A percentile compares a stretch with the other conserved stretches of the same genome.
These are phyloP conservation scores for Trissonchulus sp. DNA, from an alignment of 2,888 invertebrate species.

Conservation along the genomic window DNA sequence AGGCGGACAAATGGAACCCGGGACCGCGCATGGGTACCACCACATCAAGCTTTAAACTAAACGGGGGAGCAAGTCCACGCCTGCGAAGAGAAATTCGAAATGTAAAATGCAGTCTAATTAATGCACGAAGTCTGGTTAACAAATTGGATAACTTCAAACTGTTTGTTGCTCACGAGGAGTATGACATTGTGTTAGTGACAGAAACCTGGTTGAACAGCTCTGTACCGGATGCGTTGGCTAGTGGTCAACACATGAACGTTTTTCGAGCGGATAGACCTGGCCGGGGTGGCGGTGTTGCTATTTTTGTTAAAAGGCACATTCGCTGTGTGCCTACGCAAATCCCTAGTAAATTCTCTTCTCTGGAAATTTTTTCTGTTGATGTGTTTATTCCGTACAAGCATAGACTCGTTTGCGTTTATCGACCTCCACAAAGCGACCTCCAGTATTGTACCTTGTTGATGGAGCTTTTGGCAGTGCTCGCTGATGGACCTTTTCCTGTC, in stretches of 20 bases:
- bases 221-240: not conserved
- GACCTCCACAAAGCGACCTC: not conserved
- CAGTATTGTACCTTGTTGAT: not conserved
- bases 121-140: conserved; percentile 15
- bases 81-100: not conserved
- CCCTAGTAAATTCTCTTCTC: not conserved
- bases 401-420: conserved; percentile 15
- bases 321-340: not conserved
- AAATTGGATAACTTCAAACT: not conserved
- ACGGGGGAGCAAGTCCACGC: not conserved
- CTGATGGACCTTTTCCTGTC: not conserved
- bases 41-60: not conserved
- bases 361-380: conserved; percentile 11
- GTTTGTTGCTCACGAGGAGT: not conserved
- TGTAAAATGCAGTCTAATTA: not conserved
- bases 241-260: not conserved
- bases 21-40: not conserved
- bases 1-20: not conserved
- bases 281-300: not conserved
- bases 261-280: conserved; percentile 5
- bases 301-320: not conserved
- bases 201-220: conserved; percentile 1
- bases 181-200: not conserved
- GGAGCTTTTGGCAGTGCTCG: not conserved
- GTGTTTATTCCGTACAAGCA: not conserved